Conservation (phyloP, 2,888 invertebrate genomes). For the Cetonia aurata region DNA sequence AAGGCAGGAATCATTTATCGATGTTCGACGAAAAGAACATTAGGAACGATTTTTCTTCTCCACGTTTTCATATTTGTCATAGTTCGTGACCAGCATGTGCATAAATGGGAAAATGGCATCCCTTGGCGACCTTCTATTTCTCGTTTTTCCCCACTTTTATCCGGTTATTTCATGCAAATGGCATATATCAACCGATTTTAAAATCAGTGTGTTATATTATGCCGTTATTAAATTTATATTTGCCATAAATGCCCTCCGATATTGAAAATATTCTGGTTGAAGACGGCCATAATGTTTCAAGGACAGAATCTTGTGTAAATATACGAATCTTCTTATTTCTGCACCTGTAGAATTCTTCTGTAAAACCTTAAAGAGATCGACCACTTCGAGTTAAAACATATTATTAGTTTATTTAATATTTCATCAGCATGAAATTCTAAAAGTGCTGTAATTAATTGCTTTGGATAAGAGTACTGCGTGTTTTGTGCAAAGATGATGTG, state of each 20-base stretch:
- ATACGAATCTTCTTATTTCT: no score
- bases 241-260: background rate
- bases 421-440: no score
- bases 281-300: background rate
- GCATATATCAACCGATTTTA: slow-evolving; percentile 21
- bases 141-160: slow-evolving; percentile 47
- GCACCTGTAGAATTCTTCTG: no score
- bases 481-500: no score
- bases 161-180: slow-evolving; percentile 37
- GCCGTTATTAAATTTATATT: slow-evolving; percentile 21
- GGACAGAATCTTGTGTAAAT: no score
- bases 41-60: slow-evolving; percentile 53
- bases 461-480: no score
- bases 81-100: slow-evolving; percentile 56
- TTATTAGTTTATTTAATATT: no score
- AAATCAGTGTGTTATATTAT: slow-evolving; percentile 20
- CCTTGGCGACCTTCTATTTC: slow-evolving; percentile 49
- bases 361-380: no score
- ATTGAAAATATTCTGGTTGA: slow-evolving; percentile 5
- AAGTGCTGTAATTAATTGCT: no score
- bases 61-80: slow-evolving; percentile 58
- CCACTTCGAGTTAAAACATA: no score
- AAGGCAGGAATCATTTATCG: slow-evolving; percentile 55
- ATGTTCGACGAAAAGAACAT: slow-evolving; percentile 55
- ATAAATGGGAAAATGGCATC: slow-evolving; percentile 46